These are phyloP conservation scores for Drosophila sturtevanti DNA, from an alignment of 1,140 invertebrate genomes.

Conservation along the genomic window DNA sequence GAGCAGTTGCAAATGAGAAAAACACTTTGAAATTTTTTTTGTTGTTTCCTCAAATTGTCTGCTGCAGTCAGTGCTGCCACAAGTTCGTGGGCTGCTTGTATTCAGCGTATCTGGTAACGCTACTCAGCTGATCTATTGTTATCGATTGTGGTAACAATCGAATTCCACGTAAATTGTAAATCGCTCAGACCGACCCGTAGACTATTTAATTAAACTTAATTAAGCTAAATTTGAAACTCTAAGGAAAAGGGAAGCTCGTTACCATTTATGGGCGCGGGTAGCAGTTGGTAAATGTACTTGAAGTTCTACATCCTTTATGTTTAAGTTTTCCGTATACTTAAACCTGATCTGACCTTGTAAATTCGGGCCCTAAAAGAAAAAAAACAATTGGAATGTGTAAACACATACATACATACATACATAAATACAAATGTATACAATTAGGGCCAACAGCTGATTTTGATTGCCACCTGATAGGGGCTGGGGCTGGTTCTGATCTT, in stretches of 20 bases:
- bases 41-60: not conserved
- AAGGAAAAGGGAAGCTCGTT: not conserved
- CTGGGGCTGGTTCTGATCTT: constrained; percentile 30
- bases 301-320: not conserved
- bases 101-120: not conserved
- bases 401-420: not conserved
- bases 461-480: constrained; percentile 37
- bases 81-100: not conserved
- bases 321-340: not conserved
- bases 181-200: not conserved
- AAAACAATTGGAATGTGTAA: constrained; percentile 34
- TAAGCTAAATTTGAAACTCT: not conserved
- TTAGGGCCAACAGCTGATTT: constrained; percentile 51
- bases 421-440: constrained; percentile 13
- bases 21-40: constrained; percentile 24
- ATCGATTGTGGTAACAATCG: not conserved
- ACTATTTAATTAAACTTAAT: constrained; percentile 22
- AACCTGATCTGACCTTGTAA: constrained; percentile 41
- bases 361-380: constrained; percentile 36
- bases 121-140: constrained; percentile 1
- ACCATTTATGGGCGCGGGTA: constrained; percentile 13
- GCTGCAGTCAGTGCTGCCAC: not conserved
- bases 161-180: constrained; percentile 40
- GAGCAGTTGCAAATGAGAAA: constrained; percentile 5
- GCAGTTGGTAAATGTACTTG: constrained; percentile 13